Conservation (phyloP, 2,113 vertebrate genomes). For the Stegostoma tigrinum region DNA sequence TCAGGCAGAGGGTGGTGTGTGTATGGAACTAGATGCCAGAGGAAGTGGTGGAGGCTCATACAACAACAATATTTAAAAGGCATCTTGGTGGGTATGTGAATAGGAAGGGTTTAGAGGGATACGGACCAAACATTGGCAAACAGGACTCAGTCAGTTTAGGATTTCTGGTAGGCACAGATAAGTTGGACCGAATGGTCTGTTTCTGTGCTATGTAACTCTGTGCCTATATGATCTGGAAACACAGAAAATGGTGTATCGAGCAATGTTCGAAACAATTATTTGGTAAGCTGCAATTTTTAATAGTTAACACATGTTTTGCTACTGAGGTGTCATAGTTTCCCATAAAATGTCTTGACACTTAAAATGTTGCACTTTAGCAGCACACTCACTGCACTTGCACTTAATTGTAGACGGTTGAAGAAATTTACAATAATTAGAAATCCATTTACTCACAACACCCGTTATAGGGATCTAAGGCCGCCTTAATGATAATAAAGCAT, state of each 20-base stretch:
- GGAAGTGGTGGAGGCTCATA: no score
- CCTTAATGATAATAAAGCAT: no score
- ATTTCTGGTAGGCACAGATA: no score
- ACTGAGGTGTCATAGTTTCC: background rate
- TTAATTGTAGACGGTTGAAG: background rate
- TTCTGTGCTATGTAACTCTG: no score
- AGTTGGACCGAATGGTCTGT: no score
- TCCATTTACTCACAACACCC: background rate
- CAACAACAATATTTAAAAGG: no score
- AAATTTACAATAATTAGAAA: background rate
- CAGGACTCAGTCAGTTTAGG: no score
- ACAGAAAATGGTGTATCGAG: background rate
- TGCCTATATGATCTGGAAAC: background rate
- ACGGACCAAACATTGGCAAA: no score
- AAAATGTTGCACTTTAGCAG: background rate
- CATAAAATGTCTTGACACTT: background rate
- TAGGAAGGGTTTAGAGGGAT: no score
- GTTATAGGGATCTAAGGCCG: background rate
- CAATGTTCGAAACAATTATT: background rate
- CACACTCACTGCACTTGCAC: background rate
- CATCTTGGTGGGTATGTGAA: no score
- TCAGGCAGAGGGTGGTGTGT: no score
- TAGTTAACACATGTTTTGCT: background rate
- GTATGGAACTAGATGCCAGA: no score
- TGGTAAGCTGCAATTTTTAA: background rate